Base-by-base conservation (phyloP, 92 coral and sea anemone species). In the Pocillopora meandrina region DNA sequence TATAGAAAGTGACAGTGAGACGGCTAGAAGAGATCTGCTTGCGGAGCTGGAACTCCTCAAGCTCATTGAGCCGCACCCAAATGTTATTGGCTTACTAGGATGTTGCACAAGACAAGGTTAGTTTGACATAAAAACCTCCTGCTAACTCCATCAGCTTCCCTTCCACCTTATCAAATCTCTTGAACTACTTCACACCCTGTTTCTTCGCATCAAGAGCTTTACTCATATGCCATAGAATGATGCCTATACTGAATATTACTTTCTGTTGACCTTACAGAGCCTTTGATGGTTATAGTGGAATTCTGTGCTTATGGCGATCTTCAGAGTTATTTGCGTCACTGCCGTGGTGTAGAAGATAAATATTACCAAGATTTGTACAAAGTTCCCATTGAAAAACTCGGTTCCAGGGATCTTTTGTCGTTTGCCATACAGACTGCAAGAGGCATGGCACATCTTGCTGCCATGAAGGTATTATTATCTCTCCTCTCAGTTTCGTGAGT, bases 361-460 rank as follows among this genome's bases (percentile, higher is more conserved):
- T 96, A 94, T 56, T 94, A 96, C 76, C 87, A 90, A 84, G 97
- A 96, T 71, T 92, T 94, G n/a, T 96, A 96, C 87, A 85, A 84
- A 35, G 95, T 90, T 18, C 99, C 99, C 9, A 89, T 90, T 34
- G 91, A 92, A 66, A 93, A 93, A 73, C 88, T 96, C 55, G 85
- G 93, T 49, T 92, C 98, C 7, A 91, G 93, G 49, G 98, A 96
- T 68, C 90, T 96, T 56, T 90, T 96, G 57, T 92, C 98, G 65
- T 96, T 96, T 77, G 96, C 96, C 47, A 94, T 93, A 56, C 99
- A 96, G 75, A 90, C 90, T 19, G 89, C 98, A 2, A 86, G 97
- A 71, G 99, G 99, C 52, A 96, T 96, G 99, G 93, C 99, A 9
- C 98, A 96, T 66, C 92, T 96, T 59, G 98, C 99, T 20, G 87